These are phyloP conservation scores for Lampris incognitus DNA, from an alignment of 2,113 vertebrate genomes.

Conservation along the genomic window DNA sequence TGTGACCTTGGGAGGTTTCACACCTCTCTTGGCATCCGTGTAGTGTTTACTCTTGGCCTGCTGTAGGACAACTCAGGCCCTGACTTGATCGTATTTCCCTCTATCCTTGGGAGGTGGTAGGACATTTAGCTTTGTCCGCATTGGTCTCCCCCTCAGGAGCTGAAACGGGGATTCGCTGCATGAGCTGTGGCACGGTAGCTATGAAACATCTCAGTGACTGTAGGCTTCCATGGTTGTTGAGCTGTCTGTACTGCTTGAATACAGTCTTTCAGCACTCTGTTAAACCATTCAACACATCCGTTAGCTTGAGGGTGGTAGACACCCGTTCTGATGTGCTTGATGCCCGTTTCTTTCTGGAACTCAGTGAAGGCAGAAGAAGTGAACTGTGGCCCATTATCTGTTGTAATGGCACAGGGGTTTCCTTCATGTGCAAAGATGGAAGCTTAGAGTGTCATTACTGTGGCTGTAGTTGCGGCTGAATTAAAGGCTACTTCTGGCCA, in stretches of 20 bases:
- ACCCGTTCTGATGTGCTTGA: background rate
- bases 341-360: slow-evolving; percentile 4
- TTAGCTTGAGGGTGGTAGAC: too few species aligned
- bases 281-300: too few species aligned
- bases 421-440: slow-evolving; percentile 17
- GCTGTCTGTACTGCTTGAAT: background rate
- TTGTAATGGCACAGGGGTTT: slow-evolving; percentile 2
- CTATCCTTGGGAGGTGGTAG: too few species aligned
- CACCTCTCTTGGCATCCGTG: too few species aligned
- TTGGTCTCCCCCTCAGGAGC: too few species aligned
- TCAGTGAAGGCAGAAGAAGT: background rate
- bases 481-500: too few species aligned
- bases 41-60: too few species aligned
- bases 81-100: too few species aligned
- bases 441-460: slow-evolving; percentile 6
- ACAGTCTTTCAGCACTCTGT: too few species aligned
- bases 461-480: slow-evolving; percentile 4
- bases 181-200: background rate
- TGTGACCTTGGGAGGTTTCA: background rate
- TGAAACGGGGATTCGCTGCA: slow-evolving; percentile 4
- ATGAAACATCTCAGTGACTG: background rate
- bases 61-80: too few species aligned
- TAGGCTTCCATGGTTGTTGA: slow-evolving; percentile 3
- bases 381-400: too few species aligned
- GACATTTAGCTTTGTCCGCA: too few species aligned